These are phyloP conservation scores for Netelia melanura DNA, from an alignment of 2,888 invertebrate genomes.

Conservation along the genomic window DNA sequence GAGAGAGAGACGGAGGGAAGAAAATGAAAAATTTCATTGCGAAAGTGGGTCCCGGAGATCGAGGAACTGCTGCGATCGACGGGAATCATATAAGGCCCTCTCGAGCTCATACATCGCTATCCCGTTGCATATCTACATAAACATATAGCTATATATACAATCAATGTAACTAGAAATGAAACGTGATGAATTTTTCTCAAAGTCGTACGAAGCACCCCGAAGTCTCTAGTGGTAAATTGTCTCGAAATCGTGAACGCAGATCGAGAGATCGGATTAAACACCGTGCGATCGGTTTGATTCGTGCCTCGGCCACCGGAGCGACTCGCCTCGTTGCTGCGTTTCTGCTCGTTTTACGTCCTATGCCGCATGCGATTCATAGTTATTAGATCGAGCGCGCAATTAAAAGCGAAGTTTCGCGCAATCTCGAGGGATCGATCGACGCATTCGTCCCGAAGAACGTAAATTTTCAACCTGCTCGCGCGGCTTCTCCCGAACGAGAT, in stretches of 20 bases:
- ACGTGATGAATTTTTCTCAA: constrained; percentile 44
- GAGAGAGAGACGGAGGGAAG: constrained; percentile 24
- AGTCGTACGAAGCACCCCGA: constrained; percentile 9
- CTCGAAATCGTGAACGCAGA: constrained; percentile 40
- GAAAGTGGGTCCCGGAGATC: constrained; percentile 63
- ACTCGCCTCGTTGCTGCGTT: background rate
- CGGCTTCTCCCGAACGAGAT: background rate
- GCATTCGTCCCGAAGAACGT: constrained; percentile 18
- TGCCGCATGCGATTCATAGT: background rate
- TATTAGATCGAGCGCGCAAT: constrained; percentile 40
- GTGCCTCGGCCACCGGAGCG: constrained; percentile 31
- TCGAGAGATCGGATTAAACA: constrained; percentile 35
- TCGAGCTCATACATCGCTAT: constrained; percentile 13
- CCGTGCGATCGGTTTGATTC: constrained; percentile 54
- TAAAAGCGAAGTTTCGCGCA: constrained; percentile 55
- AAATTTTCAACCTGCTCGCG: constrained; percentile 37
- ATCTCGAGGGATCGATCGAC: constrained; percentile 41
- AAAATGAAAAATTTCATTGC: constrained; percentile 47
- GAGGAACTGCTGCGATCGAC: constrained; percentile 39
- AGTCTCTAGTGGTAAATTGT: constrained; percentile 38
- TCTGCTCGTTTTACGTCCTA: background rate
- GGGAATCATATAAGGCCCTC: constrained; percentile 55
- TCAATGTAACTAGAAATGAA: background rate
- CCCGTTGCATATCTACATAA: background rate
- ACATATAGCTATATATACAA: background rate